Base-by-base conservation (phyloP, 2,888 invertebrate species). In the Drosophila multiciliata region DNA sequence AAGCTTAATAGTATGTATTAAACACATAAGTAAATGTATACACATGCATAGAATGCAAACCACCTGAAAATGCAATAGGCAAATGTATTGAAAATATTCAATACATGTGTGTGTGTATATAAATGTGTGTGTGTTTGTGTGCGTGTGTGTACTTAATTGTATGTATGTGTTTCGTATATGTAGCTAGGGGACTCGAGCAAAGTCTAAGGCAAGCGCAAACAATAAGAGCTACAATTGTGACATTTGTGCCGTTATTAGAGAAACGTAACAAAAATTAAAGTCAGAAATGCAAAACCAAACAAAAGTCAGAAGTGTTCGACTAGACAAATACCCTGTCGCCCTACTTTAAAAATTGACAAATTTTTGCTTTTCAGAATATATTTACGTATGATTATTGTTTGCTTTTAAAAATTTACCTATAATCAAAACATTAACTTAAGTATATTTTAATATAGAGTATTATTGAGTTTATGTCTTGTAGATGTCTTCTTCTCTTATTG, bases 21-120 rank as follows among this genome's bases (percentile, higher is more conserved):
- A 29, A 23, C 11, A 45, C 6, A 55, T 61, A 69, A 32, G n/a
- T 36, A 70, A 23, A 29, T 38, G 20, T 17, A 32, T 11, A 11
- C 33, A 40, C 36, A 32, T 74, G 60, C 42, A 50, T 36, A 63
- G 33, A 71, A 69, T 49, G 65, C 68, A 85, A 85, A 85, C 89
- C 85, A 86, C 86, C 90, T 86, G 85, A 73, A 86, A 87, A 86
- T 86, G 78, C 61, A 76, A 66, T 52, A 70, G 57, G 61, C 63
- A 57, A 64, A 64, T 73, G 75, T 60, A 73, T 65, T 65, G 35
- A 42, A 71, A 75, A 45, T 58, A 52, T 69, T 63, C n/a, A 57
- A 57, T 57, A 38, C n/a, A 55, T 26, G 3, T 7, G 20, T 17
- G 11, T 15, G 29, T 29, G 40, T n/a, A 54, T 38, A 54, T 26